phyloP scores from a whole-genome alignment of 2,888 invertebrate species.

The Leptinotarsa haldemani region DNA sequence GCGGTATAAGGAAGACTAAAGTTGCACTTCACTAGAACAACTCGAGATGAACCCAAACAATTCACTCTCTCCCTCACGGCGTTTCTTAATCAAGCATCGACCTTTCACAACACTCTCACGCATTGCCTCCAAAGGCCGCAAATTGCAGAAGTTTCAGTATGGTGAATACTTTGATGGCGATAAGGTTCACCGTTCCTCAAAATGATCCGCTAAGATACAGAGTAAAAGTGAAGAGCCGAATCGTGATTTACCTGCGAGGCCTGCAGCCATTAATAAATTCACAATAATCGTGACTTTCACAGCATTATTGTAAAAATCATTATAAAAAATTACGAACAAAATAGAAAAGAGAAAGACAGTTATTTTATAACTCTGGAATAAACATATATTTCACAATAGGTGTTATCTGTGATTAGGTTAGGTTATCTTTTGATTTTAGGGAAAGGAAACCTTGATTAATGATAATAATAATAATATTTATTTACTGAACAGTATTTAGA shows the following conservation, averaged over 20 bases:
- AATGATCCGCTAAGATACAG: background rate
- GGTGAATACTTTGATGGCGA: slow-evolving; percentile 4
- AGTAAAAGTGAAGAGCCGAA: slow-evolving; percentile 3
- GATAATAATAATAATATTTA: too few relatives aligned
- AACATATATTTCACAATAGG: too few relatives aligned
- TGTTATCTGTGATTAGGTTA: too few relatives aligned
- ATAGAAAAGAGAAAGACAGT: background rate
- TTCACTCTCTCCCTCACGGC: slow-evolving; percentile 57
- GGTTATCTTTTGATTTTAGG: too few relatives aligned
- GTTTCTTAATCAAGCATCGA: slow-evolving; percentile 58
- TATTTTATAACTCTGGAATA: too few relatives aligned
- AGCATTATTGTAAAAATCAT: background rate
- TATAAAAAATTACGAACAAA: background rate
- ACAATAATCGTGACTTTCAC: slow-evolving; percentile 1
- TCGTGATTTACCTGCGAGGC: background rate
- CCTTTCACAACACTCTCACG: slow-evolving; percentile 61
- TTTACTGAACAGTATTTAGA: too few relatives aligned
- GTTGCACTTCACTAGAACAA: slow-evolving; percentile 57
- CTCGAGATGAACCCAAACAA: slow-evolving; percentile 59
- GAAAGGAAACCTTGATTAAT: too few relatives aligned
- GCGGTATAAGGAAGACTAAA: slow-evolving; percentile 51
- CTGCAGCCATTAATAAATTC: background rate
- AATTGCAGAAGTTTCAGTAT: slow-evolving; percentile 9
- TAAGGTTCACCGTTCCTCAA: slow-evolving; percentile 4
- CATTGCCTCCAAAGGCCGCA: slow-evolving; percentile 38